Evolutionary conservation across 2,113 vertebrate species (phyloP).

Genomic region (Dasyprocta punctata): DNA sequence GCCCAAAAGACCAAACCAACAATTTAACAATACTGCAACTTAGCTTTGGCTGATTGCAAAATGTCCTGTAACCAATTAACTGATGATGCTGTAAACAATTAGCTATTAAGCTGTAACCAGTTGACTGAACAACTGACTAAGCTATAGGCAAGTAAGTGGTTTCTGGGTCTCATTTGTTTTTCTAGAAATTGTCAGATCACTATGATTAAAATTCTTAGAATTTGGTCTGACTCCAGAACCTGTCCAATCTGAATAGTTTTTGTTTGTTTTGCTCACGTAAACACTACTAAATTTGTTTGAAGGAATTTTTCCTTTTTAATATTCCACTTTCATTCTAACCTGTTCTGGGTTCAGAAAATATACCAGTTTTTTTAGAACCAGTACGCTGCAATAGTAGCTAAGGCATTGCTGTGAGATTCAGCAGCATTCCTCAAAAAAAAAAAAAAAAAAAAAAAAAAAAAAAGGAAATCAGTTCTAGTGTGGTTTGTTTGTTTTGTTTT

Average conservation of each 20-base stretch:
- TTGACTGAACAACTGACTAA: background rate
- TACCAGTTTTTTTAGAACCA: background rate
- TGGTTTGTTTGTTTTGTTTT: background rate
- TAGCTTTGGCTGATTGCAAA: background rate
- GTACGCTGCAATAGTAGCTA: background rate
- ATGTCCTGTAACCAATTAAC: background rate
- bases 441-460: background rate
- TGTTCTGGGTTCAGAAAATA: background rate
- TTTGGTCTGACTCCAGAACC: background rate
- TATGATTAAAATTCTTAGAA: background rate
- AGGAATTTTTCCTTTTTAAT: background rate
- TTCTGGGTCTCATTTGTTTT: background rate
- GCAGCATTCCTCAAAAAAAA: background rate
- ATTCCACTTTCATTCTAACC: background rate
- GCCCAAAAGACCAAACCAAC: background rate
- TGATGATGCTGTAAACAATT: background rate
- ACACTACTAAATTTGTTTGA: background rate
- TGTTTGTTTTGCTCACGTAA: background rate
- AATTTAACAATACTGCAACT: background rate
- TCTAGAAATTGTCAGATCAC: background rate
- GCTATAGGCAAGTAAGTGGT: background rate
- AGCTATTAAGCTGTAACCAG: background rate
- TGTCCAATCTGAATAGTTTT: background rate
- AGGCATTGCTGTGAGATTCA: background rate
- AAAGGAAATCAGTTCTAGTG: background rate